Conservation (phyloP, 2,113 vertebrate genomes). For the Rhegmatorhina hoffmannsi region DNA sequence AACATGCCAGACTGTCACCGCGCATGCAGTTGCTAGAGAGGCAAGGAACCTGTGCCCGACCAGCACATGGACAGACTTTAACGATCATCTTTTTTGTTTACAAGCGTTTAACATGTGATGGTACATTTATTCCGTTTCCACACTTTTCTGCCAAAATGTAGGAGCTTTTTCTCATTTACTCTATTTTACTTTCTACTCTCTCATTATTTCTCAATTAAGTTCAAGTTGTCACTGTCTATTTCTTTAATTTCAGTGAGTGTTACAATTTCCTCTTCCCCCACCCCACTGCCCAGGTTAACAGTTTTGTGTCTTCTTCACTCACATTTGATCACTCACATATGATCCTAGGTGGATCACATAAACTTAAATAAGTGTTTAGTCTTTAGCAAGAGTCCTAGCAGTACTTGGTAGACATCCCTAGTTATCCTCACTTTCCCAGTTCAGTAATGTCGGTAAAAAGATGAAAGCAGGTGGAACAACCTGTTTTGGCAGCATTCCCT, state of each 20-base stretch:
- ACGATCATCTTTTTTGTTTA: fast-evolving
- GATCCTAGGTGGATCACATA: background rate
- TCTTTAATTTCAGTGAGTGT: background rate
- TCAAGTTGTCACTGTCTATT: background rate
- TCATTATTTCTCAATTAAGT: background rate
- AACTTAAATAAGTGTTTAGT: background rate
- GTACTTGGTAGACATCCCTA: background rate
- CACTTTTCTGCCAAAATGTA: background rate
- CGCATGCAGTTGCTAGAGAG: background rate
- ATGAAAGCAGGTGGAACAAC: background rate
- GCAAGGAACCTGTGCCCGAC: background rate
- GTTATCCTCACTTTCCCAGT: background rate
- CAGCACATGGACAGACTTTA: background rate
- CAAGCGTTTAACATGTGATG: fast-evolving
- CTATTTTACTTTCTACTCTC: background rate
- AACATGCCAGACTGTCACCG: background rate
- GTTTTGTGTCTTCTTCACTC: background rate
- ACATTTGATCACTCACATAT: background rate
- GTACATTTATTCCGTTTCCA: background rate
- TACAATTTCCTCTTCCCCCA: background rate
- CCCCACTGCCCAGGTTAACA: background rate
- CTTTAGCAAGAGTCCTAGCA: background rate
- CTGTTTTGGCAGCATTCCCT: background rate
- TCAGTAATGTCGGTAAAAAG: background rate
- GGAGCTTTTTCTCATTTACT: background rate